Evolutionary conservation across 2,113 vertebrate species (phyloP).

Genomic region (Ursus arctos): DNA sequence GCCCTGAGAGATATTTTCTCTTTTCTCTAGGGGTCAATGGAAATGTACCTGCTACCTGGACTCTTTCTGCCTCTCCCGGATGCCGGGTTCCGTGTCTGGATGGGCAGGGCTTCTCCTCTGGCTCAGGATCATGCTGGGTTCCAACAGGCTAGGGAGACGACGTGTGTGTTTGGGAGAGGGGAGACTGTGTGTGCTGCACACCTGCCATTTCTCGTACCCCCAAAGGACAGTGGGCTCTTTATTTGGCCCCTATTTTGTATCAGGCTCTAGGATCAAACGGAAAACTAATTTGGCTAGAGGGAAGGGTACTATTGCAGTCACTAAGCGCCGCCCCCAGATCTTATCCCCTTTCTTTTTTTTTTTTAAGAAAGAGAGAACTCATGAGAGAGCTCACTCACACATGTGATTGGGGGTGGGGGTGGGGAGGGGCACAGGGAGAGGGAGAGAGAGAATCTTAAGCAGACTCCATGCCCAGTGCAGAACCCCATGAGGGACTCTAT

Average conservation of each 20-base stretch:
- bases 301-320: background rate
- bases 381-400: background rate
- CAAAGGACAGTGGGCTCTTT: background rate
- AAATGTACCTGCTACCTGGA: background rate
- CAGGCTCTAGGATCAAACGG: background rate
- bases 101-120: background rate
- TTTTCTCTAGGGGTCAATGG: background rate
- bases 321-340: background rate
- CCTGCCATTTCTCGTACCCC: background rate
- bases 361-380: background rate
- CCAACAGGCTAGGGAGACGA: background rate
- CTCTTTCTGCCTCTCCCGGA: background rate
- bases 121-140: background rate
- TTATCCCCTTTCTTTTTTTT: background rate
- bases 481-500: background rate
- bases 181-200: background rate
- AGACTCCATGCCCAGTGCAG: background rate
- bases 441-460: background rate
- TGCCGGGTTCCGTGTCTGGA: background rate
- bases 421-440: background rate
- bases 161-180: rapidly evolving
- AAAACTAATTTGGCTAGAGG: background rate
- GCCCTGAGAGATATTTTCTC: background rate
- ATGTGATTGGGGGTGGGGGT: background rate
- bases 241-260: background rate